Percentiles rank a stretch among this genome's conserved stretches.
phyloP scores from a whole-genome alignment of 2,888 invertebrate genomes.

The Cynaeus angustus region DNA sequence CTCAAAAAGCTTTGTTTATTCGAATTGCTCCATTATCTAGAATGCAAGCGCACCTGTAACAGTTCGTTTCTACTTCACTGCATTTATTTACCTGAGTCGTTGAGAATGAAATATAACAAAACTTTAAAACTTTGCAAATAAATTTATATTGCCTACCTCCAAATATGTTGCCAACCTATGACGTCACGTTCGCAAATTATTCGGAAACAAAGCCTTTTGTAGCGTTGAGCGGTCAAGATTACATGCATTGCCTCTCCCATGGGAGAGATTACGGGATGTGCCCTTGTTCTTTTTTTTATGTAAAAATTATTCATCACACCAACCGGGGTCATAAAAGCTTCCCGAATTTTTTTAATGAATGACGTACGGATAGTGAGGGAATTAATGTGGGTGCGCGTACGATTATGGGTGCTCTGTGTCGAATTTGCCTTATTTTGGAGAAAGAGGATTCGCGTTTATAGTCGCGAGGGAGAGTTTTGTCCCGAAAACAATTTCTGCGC shows the following conservation, averaged over 20 bases:
- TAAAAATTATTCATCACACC: slow-evolving; percentile 32
- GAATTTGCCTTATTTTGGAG: slow-evolving; percentile 10
- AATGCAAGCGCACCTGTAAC: slow-evolving; percentile 1
- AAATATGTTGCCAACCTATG: background rate
- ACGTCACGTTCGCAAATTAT: slow-evolving; percentile 27
- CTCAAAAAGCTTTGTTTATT: background rate
- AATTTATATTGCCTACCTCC: background rate
- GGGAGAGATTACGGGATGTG: slow-evolving; percentile 16
- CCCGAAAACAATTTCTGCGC: slow-evolving; percentile 31
- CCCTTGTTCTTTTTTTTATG: slow-evolving; percentile 16
- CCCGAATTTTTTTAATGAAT: slow-evolving; percentile 18
- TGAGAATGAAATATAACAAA: too few relatives aligned
- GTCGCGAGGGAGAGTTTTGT: slow-evolving; percentile 16
- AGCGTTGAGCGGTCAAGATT: slow-evolving; percentile 35
- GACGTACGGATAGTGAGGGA: slow-evolving; percentile 5
- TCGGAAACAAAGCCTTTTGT: slow-evolving; percentile 33
- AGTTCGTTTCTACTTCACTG: too few relatives aligned
- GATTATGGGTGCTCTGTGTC: slow-evolving; percentile 17
- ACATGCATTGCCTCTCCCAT: slow-evolving; percentile 28
- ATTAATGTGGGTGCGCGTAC: slow-evolving; percentile 12
- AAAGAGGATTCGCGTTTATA: slow-evolving; percentile 10
- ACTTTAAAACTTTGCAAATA: too few relatives aligned
- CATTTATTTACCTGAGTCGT: too few relatives aligned
- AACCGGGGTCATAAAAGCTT: slow-evolving; percentile 8
- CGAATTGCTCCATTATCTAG: background rate